Base-by-base conservation (phyloP, 2,888 invertebrate species). In the Thyatira batis region DNA sequence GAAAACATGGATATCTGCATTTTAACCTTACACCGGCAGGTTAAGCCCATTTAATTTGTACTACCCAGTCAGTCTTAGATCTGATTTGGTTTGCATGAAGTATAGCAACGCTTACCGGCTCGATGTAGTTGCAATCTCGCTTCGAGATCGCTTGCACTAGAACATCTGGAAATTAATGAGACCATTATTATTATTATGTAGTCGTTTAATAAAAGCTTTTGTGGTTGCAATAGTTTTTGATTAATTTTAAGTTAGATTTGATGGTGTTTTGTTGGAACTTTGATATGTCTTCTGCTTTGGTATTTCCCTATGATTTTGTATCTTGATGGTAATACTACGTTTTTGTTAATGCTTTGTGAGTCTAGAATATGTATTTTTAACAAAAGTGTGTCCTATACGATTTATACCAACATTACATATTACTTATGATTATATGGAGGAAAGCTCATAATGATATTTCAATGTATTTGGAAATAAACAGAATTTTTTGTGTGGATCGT, bases 121-220 rank as follows among this genome's bases (percentile, higher is more conserved):
- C 39, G 39, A 39, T 39, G 39, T 39, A 39, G 39, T 8, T 39
- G 39, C 39, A 39, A 63, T 66, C 67, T 52, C 39, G 28, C 50
- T 52, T 56, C 52, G 51, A 43, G 55, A 63, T 64, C 60, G 55
- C 50, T 39, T 39, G 30, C 52, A 48, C 53, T 46, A 48, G 51
- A 50, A 50, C 66, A 71, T 71, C 75, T 75, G 72, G 39, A 71
- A 73, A 61, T 60, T 62, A 73, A 74, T 53, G 67, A 68, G 48
- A 51, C 52, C 8, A 39, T 39, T 39, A 39, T 39, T 39, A 39
- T 17, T 39, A 39, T 39, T 39, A 39, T 39, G 39, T 17, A 39
- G 39, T 8, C 39, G 39, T 39, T 39, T 39, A 13, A 39, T 39
- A 39, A 39, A 6, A 39, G 39, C 39, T 39, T 39, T 33, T 33